Evolutionary conservation across 2,888 invertebrate genomes (phyloP), one percentile per base, ranked within the genome.

Genomic region (Pristionchus mayeri): DNA sequence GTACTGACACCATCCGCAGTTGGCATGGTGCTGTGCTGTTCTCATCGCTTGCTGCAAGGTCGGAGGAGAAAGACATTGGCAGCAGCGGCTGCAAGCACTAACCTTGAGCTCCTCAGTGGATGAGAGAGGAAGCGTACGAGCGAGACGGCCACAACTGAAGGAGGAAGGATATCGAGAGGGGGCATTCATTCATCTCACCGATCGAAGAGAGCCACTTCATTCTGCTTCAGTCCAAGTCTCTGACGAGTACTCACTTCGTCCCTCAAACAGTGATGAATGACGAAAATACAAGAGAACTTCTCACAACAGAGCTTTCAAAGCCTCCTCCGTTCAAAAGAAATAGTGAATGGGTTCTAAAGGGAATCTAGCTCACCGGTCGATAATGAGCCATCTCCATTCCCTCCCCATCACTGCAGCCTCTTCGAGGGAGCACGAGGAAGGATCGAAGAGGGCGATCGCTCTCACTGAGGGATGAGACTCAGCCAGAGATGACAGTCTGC

Each of bases 1-100:
- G 78, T 87, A 87, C 54, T 87, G 87, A 82, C 87, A 87, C 86
- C 86, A 87, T 54, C 87, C 87, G 57, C 87, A 87, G 24, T 80
- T 80, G 27, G 87, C 87, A 71, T 87, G 86, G 37, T 79, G 52
- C 27, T 78, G 78, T 6, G 87, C 82, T 1, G 60, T 34, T 1
- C 60, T 27, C 50, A 85, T 76, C 27, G 81, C 52, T 27, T 80
- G 50, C 37, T 78, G 78, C 30, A 78, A 34, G 13, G 1, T 54
- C n/a, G n/a, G 16, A 21, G n/a, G n/a, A 54, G n/a, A 21, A 18
- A 16, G 21, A 54, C 54, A 4, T 54, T 18, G 54, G 21, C 21
- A 54, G 54, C 4, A 54, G 7, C 4, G 54, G 54, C n/a, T 18
- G 6, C 76, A 6, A 37, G 2, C 3, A 40, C 44, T 71, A 40